phyloP scores from a whole-genome alignment of 2,113 vertebrate genomes.

The Pedionomus torquatus region DNA sequence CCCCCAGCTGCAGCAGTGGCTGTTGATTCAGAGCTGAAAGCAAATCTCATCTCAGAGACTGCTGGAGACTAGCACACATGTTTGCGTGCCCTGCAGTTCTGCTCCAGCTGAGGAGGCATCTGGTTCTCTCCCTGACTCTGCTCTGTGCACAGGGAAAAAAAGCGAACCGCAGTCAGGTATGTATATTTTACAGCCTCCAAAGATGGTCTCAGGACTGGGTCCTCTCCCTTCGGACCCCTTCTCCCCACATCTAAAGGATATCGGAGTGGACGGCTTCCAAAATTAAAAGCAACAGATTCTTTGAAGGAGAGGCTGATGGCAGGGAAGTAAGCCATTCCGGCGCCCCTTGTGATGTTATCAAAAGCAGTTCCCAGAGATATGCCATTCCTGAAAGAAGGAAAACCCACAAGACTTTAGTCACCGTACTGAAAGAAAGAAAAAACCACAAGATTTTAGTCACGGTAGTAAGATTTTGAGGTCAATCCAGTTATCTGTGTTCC shows the following conservation, averaged over 20 bases:
- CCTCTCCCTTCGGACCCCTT: background rate
- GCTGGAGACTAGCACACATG: background rate
- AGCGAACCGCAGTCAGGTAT: background rate
- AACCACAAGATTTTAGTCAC: background rate
- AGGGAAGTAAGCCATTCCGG: slow-evolving; percentile 94
- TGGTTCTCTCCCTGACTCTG: background rate
- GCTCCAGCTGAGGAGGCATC: background rate
- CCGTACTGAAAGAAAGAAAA: slow-evolving; percentile 68
- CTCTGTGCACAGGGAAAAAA: background rate
- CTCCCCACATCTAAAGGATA: slow-evolving; percentile 85
- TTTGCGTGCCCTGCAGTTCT: background rate
- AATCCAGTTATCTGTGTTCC: background rate
- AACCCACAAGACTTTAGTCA: background rate
- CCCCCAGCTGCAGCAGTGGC: background rate
- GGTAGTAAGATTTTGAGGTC: background rate
- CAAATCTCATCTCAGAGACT: background rate
- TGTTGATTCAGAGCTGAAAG: background rate
- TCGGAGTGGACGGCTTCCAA: slow-evolving; percentile 94
- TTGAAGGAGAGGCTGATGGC: slow-evolving; percentile 98
- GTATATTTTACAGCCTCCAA: background rate
- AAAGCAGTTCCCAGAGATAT: slow-evolving; percentile 92
- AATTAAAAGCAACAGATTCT: slow-evolving; percentile 98
- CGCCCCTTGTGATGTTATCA: slow-evolving; percentile 88
- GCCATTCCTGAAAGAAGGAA: slow-evolving; percentile 83
- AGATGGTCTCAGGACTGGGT: background rate